Base-by-base conservation (phyloP, 2,888 invertebrate genomes). In the Ochropacha duplaris region DNA sequence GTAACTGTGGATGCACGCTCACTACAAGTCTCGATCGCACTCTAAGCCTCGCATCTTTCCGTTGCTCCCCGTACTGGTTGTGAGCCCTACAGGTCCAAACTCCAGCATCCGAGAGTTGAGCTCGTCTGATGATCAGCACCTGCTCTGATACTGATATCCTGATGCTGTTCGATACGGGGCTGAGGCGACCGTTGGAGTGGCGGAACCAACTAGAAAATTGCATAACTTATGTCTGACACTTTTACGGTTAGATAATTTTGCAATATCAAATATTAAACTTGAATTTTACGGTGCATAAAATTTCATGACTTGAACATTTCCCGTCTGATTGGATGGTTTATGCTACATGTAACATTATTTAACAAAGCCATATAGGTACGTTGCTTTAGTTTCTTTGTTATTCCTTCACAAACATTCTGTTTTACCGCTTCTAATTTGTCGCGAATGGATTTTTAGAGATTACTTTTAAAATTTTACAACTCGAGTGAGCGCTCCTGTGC, bases 51-150 rank as follows among this genome's bases (percentile, higher is more conserved):
- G 95, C 94, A 69, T 95, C 95, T 22, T 95, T 89, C 39, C 95
- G 87, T 82, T 96, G 95, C 76, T 95, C 95, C 0, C 96, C 97
- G 66, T 95, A 94, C 76, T 94, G 94, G 86, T 97, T 97, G 80
- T 94, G 95, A 11, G 95, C 96, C 50, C 95, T 93, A 82, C 96
- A 97, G 39, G 95, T 94, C 94, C 96, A 97, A 57, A 94, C 90
- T 4, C 96, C 96, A 2, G 93, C 94, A 81, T 97, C 96, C 24
- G 94, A 92, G 0, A 93, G 88, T 72, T 94, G 94, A 26, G 95
- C 94, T 16, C 95, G 93, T 9, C 94, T 90, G 61, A 97, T 94
- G 68, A 95, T 93, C 69, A 97, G 93, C 64, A 96, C 94, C 73
- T 95, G 95, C 54, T 95, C 95, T 59, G 95, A 94, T 5, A 95